Conservation (phyloP, 1,140 invertebrate species). For the Phocides pigmalion region DNA sequence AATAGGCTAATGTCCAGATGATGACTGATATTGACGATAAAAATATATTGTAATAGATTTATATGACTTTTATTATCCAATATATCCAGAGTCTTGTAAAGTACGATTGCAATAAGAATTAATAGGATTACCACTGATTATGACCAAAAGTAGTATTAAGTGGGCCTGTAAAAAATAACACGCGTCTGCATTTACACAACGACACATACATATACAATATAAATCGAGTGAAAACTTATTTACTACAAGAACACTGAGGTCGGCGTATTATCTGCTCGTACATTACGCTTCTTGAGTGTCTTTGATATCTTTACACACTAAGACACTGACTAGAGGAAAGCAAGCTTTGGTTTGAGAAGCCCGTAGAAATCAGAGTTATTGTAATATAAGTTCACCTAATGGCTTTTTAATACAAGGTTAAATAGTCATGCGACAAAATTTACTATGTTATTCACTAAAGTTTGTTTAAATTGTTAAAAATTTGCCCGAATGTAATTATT, state of each 20-base stretch:
- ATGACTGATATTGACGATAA: conserved; percentile 25
- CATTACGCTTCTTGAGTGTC: too few relatives aligned
- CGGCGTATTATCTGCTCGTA: too few relatives aligned
- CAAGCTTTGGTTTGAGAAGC: too few relatives aligned
- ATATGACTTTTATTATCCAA: conserved; percentile 1
- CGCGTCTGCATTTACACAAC: background rate
- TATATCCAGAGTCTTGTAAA: conserved; percentile 15
- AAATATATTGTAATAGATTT: conserved; percentile 17
- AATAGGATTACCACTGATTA: conserved; percentile 9
- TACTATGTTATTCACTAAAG: background rate
- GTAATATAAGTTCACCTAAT: background rate
- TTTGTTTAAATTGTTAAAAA: conserved; percentile 1
- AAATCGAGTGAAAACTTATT: too few relatives aligned
- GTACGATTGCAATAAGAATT: conserved; percentile 10
- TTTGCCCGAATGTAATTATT: conserved; percentile 45
- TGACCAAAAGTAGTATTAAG: conserved; percentile 10
- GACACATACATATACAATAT: too few relatives aligned
- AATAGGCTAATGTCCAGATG: conserved; percentile 5
- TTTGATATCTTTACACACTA: background rate
- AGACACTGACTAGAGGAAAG: too few relatives aligned
- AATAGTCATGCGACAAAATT: background rate
- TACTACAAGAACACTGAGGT: too few relatives aligned
- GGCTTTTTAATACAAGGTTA: conserved; percentile 7
- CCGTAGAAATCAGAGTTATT: too few relatives aligned
- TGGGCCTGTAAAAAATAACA: conserved; percentile 13